These are phyloP conservation scores for Apis dorsata DNA, from an alignment of 1,140 invertebrate species.

Conservation along the genomic window DNA sequence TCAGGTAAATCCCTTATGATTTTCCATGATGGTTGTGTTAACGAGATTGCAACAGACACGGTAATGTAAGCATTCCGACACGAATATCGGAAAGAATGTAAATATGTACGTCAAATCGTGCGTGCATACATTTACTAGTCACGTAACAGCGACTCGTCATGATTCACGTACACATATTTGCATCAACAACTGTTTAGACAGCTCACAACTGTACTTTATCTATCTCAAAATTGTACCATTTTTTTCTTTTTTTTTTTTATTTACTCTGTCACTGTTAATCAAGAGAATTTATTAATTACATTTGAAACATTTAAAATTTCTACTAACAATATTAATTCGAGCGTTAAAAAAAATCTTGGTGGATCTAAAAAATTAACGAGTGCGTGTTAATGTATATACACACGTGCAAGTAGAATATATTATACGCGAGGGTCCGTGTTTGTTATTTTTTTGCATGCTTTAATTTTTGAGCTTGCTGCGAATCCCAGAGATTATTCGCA, in stretches of 20 bases:
- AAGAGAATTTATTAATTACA: too few species aligned
- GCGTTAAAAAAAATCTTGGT: too few species aligned
- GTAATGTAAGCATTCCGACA: conserved; percentile 33
- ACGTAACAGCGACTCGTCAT: not conserved
- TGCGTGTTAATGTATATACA: too few species aligned
- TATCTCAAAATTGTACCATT: too few species aligned
- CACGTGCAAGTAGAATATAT: too few species aligned
- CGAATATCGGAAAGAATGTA: conserved; percentile 26
- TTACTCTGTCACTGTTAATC: not conserved
- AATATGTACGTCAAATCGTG: conserved; percentile 12
- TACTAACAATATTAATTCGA: too few species aligned
- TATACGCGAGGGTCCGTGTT: too few species aligned
- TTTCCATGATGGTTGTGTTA: not conserved
- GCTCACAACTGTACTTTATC: not conserved
- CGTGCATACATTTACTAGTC: not conserved
- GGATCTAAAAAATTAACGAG: too few species aligned
- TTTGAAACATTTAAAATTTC: too few species aligned
- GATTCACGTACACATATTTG: not conserved
- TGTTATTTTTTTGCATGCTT: too few species aligned
- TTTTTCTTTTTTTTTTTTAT: too few species aligned
- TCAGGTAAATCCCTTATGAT: conserved; percentile 15
- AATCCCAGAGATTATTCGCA: not conserved
- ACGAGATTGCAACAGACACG: conserved; percentile 8
- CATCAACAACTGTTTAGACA: not conserved
- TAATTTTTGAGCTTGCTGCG: not conserved